Percentiles rank a stretch among this genome's conserved stretches.
These are phyloP conservation scores for Parapristionchus giblindavisi DNA, from an alignment of 2,888 invertebrate species.

Conservation along the genomic window DNA sequence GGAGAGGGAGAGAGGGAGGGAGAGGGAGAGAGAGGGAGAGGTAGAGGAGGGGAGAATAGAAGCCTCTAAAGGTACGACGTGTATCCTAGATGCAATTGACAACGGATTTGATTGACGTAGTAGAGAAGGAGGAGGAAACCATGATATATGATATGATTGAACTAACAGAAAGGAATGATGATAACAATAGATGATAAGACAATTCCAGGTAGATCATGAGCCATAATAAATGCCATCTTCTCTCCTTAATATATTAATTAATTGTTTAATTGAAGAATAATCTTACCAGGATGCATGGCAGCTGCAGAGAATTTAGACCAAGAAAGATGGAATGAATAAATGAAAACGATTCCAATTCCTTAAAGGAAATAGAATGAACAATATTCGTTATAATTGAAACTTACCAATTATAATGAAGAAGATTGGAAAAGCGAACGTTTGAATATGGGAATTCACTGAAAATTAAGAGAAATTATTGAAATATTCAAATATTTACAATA, in stretches of 20 bases:
- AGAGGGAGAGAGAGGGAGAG: constrained; percentile 8
- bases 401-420: constrained; percentile 51
- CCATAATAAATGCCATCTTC: constrained; percentile 67
- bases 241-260: constrained; percentile 44
- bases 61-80: not conserved
- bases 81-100: not conserved
- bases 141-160: not conserved
- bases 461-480: not conserved
- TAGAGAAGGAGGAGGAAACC: not conserved
- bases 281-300: constrained; percentile 59
- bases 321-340: constrained; percentile 43
- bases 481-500: not conserved
- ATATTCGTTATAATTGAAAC: not conserved
- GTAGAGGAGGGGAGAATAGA: not conserved
- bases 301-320: constrained; percentile 65
- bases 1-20: not conserved
- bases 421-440: constrained; percentile 52
- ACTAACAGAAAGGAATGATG: constrained; percentile 48
- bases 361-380: constrained; percentile 13
- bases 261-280: not conserved
- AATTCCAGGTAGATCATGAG: constrained; percentile 64
- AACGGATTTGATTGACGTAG: not conserved
- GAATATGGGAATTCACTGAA: constrained; percentile 38
- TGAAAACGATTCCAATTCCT: constrained; percentile 57
- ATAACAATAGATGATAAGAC: constrained; percentile 53